These are phyloP conservation scores for Cherax destructor DNA, from an alignment of 1,140 invertebrate genomes.

Conservation along the genomic window DNA sequence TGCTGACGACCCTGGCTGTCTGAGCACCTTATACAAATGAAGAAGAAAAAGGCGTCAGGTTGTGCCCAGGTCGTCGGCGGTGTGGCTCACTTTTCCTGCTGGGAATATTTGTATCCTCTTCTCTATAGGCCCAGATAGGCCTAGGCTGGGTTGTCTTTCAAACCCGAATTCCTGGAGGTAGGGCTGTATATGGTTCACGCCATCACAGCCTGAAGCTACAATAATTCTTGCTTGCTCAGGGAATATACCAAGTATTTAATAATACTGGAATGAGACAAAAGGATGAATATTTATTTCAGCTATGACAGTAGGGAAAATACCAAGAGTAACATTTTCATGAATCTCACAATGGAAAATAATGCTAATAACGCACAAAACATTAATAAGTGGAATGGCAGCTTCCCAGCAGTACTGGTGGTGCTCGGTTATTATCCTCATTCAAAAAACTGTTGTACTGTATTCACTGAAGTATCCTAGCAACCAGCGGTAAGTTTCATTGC, in stretches of 20 bases:
- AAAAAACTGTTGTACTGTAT: not conserved
- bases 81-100: too few species aligned
- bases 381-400: not conserved
- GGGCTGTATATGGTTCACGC: too few species aligned
- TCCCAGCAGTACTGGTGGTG: not conserved
- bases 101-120: too few species aligned
- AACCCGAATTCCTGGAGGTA: too few species aligned
- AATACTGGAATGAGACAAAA: not conserved
- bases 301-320: not conserved
- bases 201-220: too few species aligned
- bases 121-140: too few species aligned
- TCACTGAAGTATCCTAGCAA: not conserved
- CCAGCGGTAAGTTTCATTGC: not conserved
- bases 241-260: not conserved
- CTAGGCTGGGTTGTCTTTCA: too few species aligned
- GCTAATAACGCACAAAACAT: not conserved
- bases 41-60: too few species aligned
- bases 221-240: not conserved
- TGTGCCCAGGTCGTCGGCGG: too few species aligned
- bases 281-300: not conserved
- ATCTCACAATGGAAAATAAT: not conserved
- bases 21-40: too few species aligned
- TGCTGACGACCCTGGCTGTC: too few species aligned
- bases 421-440: not conserved
- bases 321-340: not conserved